Evolutionary conservation across 2,113 vertebrate species (phyloP).

Genomic region (Fregetta grallaria): DNA sequence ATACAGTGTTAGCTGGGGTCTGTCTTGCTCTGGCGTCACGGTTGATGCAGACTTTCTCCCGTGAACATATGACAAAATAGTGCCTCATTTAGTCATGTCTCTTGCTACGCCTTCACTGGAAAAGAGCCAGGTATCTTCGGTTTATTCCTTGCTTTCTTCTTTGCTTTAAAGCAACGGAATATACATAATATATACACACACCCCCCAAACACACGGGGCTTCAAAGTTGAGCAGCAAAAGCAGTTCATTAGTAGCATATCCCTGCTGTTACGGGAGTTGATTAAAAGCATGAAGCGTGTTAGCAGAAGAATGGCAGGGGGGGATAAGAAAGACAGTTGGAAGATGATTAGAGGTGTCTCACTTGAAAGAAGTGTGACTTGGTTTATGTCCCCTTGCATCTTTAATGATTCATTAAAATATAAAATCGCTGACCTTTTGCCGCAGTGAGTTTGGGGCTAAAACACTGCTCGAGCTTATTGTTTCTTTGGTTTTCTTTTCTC

Average conservation of each 20-base stretch:
- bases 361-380: neutral
- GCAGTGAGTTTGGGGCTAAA: neutral
- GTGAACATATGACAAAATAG: neutral
- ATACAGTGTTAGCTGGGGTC: neutral
- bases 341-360: neutral
- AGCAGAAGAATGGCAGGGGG: neutral
- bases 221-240: neutral
- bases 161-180: neutral
- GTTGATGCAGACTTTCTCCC: neutral
- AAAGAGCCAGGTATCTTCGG: neutral
- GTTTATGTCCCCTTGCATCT: neutral
- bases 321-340: neutral
- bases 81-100: neutral
- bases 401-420: neutral
- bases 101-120: neutral
- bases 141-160: neutral
- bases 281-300: neutral
- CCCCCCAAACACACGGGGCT: neutral
- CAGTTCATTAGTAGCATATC: neutral
- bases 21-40: rapidly evolving
- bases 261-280: neutral
- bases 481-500: neutral
- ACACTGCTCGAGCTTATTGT: neutral
- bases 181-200: neutral
- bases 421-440: neutral